Evolutionary conservation across 2,888 invertebrate genomes (phyloP).

Genomic region (Drosophila meridiana): DNA sequence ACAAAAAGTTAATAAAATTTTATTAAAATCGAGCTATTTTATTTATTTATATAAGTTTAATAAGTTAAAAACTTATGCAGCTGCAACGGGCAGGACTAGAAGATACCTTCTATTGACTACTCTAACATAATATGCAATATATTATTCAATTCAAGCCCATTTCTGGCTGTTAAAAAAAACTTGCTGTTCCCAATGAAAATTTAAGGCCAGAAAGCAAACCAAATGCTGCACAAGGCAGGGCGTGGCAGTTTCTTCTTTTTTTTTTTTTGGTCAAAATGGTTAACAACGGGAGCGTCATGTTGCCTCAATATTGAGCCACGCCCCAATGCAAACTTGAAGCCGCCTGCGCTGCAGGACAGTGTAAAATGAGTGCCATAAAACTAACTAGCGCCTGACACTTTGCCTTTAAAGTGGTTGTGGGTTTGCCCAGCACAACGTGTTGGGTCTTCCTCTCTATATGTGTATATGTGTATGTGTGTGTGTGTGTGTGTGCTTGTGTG

Average conservation of each 20-base stretch:
- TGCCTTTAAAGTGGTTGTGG: slow-evolving; percentile 34
- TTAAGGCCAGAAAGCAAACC: slow-evolving; percentile 8
- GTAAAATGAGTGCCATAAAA: slow-evolving; percentile 72
- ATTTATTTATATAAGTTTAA: too few species aligned
- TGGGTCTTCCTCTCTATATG: neutral
- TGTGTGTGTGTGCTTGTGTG: slow-evolving; percentile 4
- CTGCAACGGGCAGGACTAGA: neutral
- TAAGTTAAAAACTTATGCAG: neutral
- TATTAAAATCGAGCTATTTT: too few species aligned
- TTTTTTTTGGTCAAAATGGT: slow-evolving; percentile 17
- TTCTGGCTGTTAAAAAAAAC: too few species aligned
- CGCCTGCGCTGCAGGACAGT: slow-evolving; percentile 64
- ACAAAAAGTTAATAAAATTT: neutral
- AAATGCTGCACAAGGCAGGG: slow-evolving; percentile 38
- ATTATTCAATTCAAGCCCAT: neutral
- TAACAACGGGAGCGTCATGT: slow-evolving; percentile 35
- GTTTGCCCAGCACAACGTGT: neutral
- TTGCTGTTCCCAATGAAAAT: neutral
- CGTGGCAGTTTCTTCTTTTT: neutral
- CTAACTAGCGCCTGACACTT: slow-evolving; percentile 68
- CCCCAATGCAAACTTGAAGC: slow-evolving; percentile 45
- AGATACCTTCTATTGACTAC: neutral
- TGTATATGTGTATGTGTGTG: slow-evolving; percentile 4
- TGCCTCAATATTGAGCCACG: slow-evolving; percentile 47
- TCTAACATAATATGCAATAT: neutral